phyloP scores from a whole-genome alignment of 2,113 vertebrate species.

The Podarcis muralis region DNA sequence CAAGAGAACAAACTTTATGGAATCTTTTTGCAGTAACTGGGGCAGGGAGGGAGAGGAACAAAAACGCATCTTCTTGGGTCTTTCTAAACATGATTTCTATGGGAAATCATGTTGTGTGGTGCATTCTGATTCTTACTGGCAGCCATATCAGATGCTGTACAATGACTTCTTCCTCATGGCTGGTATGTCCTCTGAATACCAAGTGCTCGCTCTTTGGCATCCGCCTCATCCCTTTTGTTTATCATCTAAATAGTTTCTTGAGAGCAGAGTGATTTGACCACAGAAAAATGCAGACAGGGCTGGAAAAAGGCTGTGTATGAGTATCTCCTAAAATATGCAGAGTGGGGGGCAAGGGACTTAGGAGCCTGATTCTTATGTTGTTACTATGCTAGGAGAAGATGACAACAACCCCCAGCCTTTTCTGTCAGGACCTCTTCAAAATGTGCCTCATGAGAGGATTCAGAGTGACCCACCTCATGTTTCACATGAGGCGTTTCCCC shows the following conservation, averaged over 20 bases:
- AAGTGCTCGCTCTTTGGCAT: not conserved
- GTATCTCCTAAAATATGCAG: not conserved
- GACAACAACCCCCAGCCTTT: not conserved
- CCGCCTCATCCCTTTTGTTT: not conserved
- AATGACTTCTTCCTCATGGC: not conserved
- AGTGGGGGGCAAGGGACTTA: too few relatives aligned
- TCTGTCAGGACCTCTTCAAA: not conserved
- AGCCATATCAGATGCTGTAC: not conserved
- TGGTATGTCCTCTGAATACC: not conserved
- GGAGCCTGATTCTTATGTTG: not conserved
- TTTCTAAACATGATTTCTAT: not conserved
- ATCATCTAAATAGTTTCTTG: not conserved
- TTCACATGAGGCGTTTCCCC: not conserved
- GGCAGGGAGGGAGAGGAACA: not conserved
- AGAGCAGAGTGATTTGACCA: rapidly evolving
- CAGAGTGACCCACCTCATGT: not conserved
- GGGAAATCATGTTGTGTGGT: not conserved
- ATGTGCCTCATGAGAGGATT: not conserved
- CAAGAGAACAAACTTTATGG: not conserved
- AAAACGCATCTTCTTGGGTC: not conserved
- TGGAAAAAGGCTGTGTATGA: not conserved
- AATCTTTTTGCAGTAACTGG: not conserved
- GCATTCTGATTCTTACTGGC: not conserved
- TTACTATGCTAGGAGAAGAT: not conserved
- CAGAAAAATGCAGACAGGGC: slow-evolving; percentile 21